Evolutionary conservation across 2,797 vertebrate genomes (phyloP).

Genomic region (Rhinichthys osculus): DNA sequence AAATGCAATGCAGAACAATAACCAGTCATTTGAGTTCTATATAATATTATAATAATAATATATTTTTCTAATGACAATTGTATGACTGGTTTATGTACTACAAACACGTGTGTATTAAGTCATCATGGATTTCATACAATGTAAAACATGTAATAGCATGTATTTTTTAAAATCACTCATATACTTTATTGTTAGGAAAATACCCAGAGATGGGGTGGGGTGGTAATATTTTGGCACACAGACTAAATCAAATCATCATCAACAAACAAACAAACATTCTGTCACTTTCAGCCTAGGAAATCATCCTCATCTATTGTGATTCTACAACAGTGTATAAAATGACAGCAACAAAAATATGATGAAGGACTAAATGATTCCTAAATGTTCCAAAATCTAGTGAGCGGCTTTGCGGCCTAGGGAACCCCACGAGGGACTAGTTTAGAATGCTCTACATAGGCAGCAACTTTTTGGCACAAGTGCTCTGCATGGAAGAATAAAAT

Average conservation of each 20-base stretch:
- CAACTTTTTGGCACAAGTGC: neutral
- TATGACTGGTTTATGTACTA: neutral
- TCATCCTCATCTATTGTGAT: neutral
- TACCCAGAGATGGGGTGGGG: neutral
- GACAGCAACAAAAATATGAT: neutral
- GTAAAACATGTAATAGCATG: neutral
- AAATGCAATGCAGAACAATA: neutral
- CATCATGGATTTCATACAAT: neutral
- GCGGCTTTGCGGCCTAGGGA: neutral
- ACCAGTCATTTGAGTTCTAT: neutral
- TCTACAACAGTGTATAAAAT: neutral
- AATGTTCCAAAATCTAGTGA: neutral
- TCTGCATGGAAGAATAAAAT: neutral
- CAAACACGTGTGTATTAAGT: neutral
- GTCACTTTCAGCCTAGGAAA: neutral
- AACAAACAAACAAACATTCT: neutral
- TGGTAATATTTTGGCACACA: slow-evolving; percentile 1
- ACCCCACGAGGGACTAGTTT: neutral
- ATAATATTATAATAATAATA: neutral
- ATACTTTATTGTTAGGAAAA: neutral
- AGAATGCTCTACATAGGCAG: neutral
- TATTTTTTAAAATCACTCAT: neutral
- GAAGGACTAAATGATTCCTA: neutral
- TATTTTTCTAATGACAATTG: neutral
- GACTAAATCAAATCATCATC: neutral